Conservation (phyloP, 2,113 vertebrate genomes). For the Hystrix brachyura region DNA sequence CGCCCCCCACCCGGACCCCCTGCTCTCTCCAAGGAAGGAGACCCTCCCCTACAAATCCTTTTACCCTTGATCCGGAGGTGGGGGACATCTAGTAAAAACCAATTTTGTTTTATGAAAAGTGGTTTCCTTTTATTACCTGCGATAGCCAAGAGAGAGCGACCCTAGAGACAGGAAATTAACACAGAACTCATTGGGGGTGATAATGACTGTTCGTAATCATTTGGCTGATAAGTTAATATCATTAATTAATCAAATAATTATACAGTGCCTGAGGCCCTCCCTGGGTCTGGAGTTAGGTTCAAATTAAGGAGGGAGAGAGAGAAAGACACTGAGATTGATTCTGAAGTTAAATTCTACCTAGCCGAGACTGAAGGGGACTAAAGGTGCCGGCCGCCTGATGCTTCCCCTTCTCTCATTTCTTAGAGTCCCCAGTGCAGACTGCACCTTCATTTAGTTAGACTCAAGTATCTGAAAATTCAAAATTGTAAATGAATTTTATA, state of each 20-base stretch:
- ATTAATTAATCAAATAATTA: slow-evolving; percentile 76
- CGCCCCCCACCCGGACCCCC: background rate
- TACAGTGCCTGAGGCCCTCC: background rate
- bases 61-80: background rate
- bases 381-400: too few species aligned
- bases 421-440: background rate
- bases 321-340: background rate
- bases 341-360: background rate
- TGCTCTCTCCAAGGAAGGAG: background rate
- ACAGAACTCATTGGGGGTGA: slow-evolving; percentile 56
- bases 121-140: slow-evolving; percentile 62
- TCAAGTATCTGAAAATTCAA: background rate
- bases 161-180: slow-evolving; percentile 62
- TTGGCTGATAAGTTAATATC: slow-evolving; percentile 71
- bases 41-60: background rate
- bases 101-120: slow-evolving; percentile 73
- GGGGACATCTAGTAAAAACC: slow-evolving; percentile 16
- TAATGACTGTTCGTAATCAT: slow-evolving; percentile 67
- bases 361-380: background rate
- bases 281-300: background rate
- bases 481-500: too few species aligned
- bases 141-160: background rate
- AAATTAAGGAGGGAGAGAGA: background rate
- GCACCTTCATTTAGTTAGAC: background rate
- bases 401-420: background rate